These are phyloP conservation scores for Pelusios castaneus DNA, from an alignment of 2,113 vertebrate species.

Conservation along the genomic window DNA sequence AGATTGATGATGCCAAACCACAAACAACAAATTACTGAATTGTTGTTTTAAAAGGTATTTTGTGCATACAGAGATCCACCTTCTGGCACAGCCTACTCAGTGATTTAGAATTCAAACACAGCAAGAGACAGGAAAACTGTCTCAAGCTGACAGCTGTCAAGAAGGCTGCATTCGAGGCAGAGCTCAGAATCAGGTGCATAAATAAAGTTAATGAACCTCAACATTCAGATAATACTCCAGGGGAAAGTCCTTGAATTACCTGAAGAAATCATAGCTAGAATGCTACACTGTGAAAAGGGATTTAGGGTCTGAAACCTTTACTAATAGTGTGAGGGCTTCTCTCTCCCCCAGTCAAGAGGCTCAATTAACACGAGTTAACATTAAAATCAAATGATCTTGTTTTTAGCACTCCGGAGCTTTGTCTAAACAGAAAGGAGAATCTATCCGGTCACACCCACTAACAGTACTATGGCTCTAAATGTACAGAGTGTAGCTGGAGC, in stretches of 20 bases:
- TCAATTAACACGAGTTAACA: neutral
- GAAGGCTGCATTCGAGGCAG: neutral
- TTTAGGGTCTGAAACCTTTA: neutral
- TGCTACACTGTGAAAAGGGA: neutral
- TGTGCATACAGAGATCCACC: neutral
- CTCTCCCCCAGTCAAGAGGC: neutral
- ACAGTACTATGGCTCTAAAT: neutral
- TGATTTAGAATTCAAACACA: neutral
- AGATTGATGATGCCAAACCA: neutral
- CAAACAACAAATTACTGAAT: fast-evolving
- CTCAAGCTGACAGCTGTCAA: neutral
- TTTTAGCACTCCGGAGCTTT: neutral
- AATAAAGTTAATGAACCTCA: neutral
- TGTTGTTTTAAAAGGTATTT: neutral
- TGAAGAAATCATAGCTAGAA: neutral
- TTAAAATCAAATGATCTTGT: neutral
- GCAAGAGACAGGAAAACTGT: neutral
- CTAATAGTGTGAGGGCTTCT: neutral
- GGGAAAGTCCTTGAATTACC: neutral
- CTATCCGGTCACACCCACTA: neutral
- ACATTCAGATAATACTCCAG: neutral
- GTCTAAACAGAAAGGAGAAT: neutral
- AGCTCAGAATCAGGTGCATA: fast-evolving
- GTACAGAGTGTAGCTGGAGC: neutral
- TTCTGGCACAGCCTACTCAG: neutral